These are phyloP conservation scores for Phodopus roborovskii DNA, from an alignment of 2,113 vertebrate genomes.

Conservation along the genomic window DNA sequence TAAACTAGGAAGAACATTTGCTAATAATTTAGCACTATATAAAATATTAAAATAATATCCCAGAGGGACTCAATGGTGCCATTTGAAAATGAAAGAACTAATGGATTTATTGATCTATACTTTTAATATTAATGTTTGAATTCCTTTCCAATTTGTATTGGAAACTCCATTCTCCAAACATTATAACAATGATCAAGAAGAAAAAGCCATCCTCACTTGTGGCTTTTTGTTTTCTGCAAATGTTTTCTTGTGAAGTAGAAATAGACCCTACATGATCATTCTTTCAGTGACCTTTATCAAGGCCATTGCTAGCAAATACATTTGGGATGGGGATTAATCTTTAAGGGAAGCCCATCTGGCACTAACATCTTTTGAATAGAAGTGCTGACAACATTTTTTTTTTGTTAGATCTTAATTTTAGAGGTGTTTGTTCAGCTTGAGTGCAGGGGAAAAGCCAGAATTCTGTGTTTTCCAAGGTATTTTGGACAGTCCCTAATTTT, in stretches of 20 bases:
- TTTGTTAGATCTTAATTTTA: constrained; percentile 43
- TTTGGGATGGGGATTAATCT: neutral
- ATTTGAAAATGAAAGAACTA: neutral
- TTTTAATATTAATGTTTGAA: neutral
- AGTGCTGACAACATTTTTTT: neutral
- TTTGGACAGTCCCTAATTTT: neutral
- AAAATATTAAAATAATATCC: neutral
- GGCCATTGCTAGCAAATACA: neutral
- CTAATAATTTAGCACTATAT: neutral
- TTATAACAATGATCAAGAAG: neutral
- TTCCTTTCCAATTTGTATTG: neutral
- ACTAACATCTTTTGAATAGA: neutral
- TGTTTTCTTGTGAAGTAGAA: constrained; percentile 20
- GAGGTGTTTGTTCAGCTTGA: constrained; percentile 3
- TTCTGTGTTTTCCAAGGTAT: neutral
- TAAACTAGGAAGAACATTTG: neutral
- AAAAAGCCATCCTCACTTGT: neutral
- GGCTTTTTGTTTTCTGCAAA: constrained; percentile 15
- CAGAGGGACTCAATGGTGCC: neutral
- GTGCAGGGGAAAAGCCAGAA: neutral
- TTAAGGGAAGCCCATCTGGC: neutral
- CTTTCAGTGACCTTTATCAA: neutral
- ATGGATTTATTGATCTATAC: neutral
- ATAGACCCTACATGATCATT: neutral
- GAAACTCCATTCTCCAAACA: neutral